A percentile compares a stretch with the other conserved stretches of the same genome.
phyloP scores from a whole-genome alignment of 2,797 vertebrate species.

The Okamejei kenojei region DNA sequence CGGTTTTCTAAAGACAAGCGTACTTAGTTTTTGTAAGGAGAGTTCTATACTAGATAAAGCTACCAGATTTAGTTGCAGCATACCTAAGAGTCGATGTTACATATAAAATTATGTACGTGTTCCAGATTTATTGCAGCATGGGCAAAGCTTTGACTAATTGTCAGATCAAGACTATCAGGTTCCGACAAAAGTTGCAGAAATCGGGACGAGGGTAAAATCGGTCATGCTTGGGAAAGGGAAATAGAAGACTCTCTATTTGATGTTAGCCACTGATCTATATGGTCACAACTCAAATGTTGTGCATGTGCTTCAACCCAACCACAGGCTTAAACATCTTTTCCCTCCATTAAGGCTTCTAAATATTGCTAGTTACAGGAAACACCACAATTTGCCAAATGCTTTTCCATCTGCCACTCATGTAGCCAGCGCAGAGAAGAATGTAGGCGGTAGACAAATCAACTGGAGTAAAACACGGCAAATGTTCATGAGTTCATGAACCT shows the following conservation, averaged over 20 bases:
- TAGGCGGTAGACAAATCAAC: neutral
- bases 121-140: neutral
- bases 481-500: too few relatives aligned
- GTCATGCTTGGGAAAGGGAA: neutral
- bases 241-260: neutral
- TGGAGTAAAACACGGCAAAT: too few relatives aligned
- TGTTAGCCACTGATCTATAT: neutral
- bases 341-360: neutral
- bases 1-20: neutral
- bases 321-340: neutral
- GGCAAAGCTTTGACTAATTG: neutral
- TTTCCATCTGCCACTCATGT: neutral
- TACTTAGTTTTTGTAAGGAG: too few relatives aligned
- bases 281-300: neutral
- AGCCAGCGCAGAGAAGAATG: too few relatives aligned
- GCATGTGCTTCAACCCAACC: neutral
- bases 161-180: neutral
- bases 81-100: neutral
- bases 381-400: neutral
- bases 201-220: neutral
- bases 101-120: too few relatives aligned
- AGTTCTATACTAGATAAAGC: neutral
- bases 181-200: neutral
- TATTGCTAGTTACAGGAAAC: neutral
- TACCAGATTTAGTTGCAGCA: neutral